phyloP scores from a whole-genome alignment of 2,113 vertebrate genomes.

The Scalopus aquaticus region DNA sequence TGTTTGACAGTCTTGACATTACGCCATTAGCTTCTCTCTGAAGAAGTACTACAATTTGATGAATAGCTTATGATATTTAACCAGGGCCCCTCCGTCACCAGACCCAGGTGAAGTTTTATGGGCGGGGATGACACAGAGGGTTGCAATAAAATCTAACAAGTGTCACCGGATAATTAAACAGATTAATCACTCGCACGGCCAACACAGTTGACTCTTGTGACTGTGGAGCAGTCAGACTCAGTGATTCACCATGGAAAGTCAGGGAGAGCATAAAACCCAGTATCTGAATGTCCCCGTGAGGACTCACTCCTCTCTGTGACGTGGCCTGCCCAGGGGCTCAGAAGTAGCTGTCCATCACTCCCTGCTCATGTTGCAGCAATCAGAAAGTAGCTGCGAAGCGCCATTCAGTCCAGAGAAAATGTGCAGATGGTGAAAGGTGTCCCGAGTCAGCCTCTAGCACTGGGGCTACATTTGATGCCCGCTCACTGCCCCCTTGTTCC shows the following conservation, averaged over 20 bases:
- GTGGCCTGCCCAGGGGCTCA: neutral
- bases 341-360: rapidly evolving
- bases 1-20: neutral
- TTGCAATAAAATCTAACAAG: constrained; percentile 56
- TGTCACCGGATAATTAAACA: constrained; percentile 57
- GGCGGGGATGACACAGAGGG: neutral
- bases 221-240: constrained; percentile 15
- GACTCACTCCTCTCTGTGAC: neutral
- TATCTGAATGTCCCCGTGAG: neutral
- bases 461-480: neutral
- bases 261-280: constrained; percentile 18
- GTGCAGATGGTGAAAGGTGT: neutral
- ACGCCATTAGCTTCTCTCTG: neutral
- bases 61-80: constrained; percentile 38
- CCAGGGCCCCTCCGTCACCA: neutral
- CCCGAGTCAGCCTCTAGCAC: neutral
- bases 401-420: neutral
- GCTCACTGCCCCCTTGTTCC: neutral
- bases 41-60: constrained; percentile 30
- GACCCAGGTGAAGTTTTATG: constrained; percentile 49
- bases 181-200: constrained; percentile 57
- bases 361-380: neutral
- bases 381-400: neutral
- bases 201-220: neutral
- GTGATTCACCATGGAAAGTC: constrained; percentile 46